Conservation (phyloP, 2,113 vertebrate species). For the Pogona vitticeps region DNA sequence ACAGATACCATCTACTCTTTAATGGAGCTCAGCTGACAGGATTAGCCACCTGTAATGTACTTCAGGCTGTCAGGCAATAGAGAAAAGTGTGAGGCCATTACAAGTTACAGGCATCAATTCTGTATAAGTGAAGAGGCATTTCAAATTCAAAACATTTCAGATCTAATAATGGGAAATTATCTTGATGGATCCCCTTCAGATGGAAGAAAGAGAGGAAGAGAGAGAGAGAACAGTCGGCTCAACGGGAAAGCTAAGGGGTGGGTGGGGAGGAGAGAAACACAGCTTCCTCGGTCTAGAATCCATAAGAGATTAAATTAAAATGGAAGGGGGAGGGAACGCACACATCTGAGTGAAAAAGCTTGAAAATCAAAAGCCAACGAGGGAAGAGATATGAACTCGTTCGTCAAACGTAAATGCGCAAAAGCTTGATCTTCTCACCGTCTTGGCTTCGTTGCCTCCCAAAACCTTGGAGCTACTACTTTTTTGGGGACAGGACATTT, state of each 20-base stretch:
- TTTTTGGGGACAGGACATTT: too few species aligned
- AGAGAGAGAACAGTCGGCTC: too few species aligned
- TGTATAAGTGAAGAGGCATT: slow-evolving; percentile 80
- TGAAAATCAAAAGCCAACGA: slow-evolving; percentile 35
- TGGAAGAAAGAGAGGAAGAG: slow-evolving; percentile 17
- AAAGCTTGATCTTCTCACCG: too few species aligned
- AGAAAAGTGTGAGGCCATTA: slow-evolving; percentile 70
- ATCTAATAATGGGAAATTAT: slow-evolving; percentile 79
- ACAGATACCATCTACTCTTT: slow-evolving; percentile 79
- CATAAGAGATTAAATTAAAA: slow-evolving; percentile 61
- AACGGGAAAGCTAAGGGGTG: slow-evolving; percentile 44
- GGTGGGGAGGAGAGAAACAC: slow-evolving; percentile 53
- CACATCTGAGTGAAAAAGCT: slow-evolving; percentile 41
- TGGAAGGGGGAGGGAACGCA: slow-evolving; percentile 28
- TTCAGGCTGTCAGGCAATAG: slow-evolving; percentile 74
- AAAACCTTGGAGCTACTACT: too few species aligned
- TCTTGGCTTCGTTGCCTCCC: too few species aligned
- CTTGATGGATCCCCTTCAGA: slow-evolving; percentile 76
- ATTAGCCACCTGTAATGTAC: slow-evolving; percentile 79
- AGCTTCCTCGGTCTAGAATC: slow-evolving; percentile 38
- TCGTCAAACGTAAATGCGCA: too few species aligned
- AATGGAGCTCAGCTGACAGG: slow-evolving; percentile 78
- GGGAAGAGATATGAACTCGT: not conserved
- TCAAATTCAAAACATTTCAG: slow-evolving; percentile 81
- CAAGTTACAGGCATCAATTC: slow-evolving; percentile 79